These are phyloP conservation scores for Trachurus trachurus DNA, from an alignment of 2,797 vertebrate genomes.

Conservation along the genomic window DNA sequence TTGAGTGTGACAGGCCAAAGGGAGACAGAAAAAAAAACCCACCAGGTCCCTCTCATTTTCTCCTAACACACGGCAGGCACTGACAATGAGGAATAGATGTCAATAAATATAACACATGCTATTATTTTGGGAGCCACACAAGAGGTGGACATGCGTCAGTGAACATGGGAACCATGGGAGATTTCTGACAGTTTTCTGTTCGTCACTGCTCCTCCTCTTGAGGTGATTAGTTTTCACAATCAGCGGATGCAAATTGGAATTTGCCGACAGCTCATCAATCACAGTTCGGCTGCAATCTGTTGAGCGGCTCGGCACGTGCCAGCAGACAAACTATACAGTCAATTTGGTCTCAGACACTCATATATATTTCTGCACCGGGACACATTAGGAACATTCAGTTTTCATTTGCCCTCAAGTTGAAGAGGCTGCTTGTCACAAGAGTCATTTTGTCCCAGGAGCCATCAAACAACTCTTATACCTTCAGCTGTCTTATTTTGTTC, in stretches of 20 bases:
- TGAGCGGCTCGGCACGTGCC: slow-evolving; percentile 46
- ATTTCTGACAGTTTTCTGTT: slow-evolving; percentile 35
- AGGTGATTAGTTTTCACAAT: slow-evolving; percentile 77
- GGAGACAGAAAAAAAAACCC: slow-evolving; percentile 15
- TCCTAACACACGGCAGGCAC: slow-evolving; percentile 35
- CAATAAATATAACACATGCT: slow-evolving; percentile 35
- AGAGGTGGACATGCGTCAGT: slow-evolving; percentile 45
- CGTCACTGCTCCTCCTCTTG: slow-evolving; percentile 43
- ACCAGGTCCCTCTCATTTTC: slow-evolving; percentile 44
- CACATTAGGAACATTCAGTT: slow-evolving; percentile 46
- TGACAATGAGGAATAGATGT: slow-evolving; percentile 32
- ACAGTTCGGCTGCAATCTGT: slow-evolving; percentile 62
- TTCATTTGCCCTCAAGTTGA: slow-evolving; percentile 25
- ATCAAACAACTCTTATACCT: background rate
- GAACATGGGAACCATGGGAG: slow-evolving; percentile 39
- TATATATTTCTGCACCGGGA: slow-evolving; percentile 33
- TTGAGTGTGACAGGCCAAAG: slow-evolving; percentile 35
- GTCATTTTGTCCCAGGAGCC: slow-evolving; percentile 8
- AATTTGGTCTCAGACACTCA: slow-evolving; percentile 47
- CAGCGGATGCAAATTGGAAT: slow-evolving; percentile 74
- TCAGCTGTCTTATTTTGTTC: slow-evolving; percentile 6
- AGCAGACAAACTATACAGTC: slow-evolving; percentile 47
- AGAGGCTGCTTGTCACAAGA: slow-evolving; percentile 26
- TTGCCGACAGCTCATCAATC: slow-evolving; percentile 76
- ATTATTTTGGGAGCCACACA: slow-evolving; percentile 8